Percentiles rank a stretch among this genome's conserved stretches.
These are phyloP conservation scores for Takifugu ocellatus DNA, from an alignment of 2,797 vertebrate genomes.

Conservation along the genomic window DNA sequence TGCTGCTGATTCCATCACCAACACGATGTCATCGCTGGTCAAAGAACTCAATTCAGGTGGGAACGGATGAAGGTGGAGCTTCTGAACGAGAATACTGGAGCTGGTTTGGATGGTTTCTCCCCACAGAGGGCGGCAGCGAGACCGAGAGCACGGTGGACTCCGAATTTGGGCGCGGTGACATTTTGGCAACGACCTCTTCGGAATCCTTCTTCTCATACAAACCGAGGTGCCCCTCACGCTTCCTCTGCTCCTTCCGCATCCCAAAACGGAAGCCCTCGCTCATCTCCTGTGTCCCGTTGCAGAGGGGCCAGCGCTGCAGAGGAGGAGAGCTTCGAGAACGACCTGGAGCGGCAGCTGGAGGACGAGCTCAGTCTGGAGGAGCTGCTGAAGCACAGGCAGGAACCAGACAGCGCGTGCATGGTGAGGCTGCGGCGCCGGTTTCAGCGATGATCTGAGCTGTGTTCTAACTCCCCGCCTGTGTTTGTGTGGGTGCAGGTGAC, in stretches of 20 bases:
- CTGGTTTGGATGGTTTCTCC: slow-evolving; percentile 1
- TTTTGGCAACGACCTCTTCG: slow-evolving; percentile 82
- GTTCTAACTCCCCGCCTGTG: slow-evolving; percentile 8
- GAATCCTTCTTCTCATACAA: slow-evolving; percentile 87
- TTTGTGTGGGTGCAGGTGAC: slow-evolving; percentile 82
- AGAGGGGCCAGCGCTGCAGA: slow-evolving; percentile 81
- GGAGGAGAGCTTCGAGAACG: slow-evolving; percentile 85
- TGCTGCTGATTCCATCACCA: slow-evolving; percentile 98
- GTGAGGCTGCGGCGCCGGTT: slow-evolving; percentile 59
- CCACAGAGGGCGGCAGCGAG: slow-evolving; percentile 87
- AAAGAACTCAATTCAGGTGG: slow-evolving; percentile 95
- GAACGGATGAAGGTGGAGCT: background rate
- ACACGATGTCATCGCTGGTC: slow-evolving; percentile 97
- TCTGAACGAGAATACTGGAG: background rate
- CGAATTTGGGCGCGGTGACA: slow-evolving; percentile 84
- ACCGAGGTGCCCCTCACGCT: slow-evolving; percentile 67
- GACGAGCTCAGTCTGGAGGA: slow-evolving; percentile 88
- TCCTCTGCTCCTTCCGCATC: background rate
- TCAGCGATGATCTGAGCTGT: background rate
- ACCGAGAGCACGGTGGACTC: slow-evolving; percentile 88
- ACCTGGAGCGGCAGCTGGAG: slow-evolving; percentile 89
- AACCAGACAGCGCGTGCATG: slow-evolving; percentile 88
- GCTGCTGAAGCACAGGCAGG: slow-evolving; percentile 86
- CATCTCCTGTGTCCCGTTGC: slow-evolving; percentile 8
- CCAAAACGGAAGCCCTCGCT: background rate